Base-by-base conservation (phyloP, 1,140 invertebrate genomes). In the Nephotettix cincticeps region DNA sequence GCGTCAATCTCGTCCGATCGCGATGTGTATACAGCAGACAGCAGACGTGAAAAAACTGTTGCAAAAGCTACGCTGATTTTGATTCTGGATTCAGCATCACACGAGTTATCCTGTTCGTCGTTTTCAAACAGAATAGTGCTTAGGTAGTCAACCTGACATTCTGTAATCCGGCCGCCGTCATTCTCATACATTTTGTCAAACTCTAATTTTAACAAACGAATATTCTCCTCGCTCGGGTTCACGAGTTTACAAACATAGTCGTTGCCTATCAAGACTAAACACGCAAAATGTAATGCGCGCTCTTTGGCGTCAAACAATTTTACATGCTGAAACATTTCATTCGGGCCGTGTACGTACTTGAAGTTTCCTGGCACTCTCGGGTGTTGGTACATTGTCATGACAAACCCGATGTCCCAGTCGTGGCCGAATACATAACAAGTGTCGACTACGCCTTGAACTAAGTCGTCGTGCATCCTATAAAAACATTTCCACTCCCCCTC, bases 401-500 rank as follows among this genome's bases (percentile, higher is more conserved):
- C 21, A 21, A 61, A 11, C 1, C 56, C 56, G 27, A 61, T 61
- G n/a, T 61, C 56, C 21, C 21, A 61, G 23, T 61, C 56, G 14
- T 27, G 13, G 13, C 56, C 56, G 23, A 61, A 29, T 6, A 61
- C 56, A 6, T 25, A 27, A 23, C 56, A 25, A 27, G 4, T 4
- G 21, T 61, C 56, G 23, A 25, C 25, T 9, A 14, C 13, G n/a
- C 11, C 27, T 2, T 28, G 2, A 11, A 9, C 14, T 14, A 61
- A 9, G 27, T 61, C 56, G 6, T 51, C 3, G 9, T 23, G 6
- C 4, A 61, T 27, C n/a, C 6, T 2, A 25, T 61, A 61, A 9
- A 61, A 27, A 29, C 56, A 61, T n/a, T 61, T 28, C 56, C 56
- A 61, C n/a, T 61, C 56, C 6, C 56, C 56, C 25, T 61, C 56